Conservation (phyloP, 2,888 invertebrate species). For the Drosophila birchii region DNA sequence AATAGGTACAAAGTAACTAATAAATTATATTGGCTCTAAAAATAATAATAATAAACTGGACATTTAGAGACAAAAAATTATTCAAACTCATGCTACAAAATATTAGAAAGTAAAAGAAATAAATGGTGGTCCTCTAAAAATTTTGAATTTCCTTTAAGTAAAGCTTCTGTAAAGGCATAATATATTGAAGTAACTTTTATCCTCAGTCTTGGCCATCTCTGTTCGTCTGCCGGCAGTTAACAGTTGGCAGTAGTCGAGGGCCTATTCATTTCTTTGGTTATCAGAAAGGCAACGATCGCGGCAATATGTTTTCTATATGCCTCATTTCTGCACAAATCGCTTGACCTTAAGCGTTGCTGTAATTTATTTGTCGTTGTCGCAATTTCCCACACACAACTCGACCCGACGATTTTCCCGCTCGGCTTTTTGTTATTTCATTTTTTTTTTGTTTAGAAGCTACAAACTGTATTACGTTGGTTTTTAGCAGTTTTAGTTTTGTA, state of each 20-base stretch:
- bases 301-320: conserved; percentile 79
- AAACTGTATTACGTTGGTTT: conserved; percentile 73
- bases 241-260: conserved; percentile 27
- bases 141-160: no score
- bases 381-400: conserved; percentile 69
- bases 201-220: conserved; percentile 10
- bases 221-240: conserved; percentile 4
- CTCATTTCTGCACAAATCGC: conserved; percentile 78
- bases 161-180: not conserved
- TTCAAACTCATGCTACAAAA: no score
- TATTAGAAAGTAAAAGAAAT: not conserved
- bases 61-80: no score
- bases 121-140: no score
- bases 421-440: conserved; percentile 22
- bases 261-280: conserved; percentile 75
- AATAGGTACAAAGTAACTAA: not conserved
- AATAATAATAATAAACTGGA: not conserved
- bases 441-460: conserved; percentile 63
- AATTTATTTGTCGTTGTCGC: conserved; percentile 76
- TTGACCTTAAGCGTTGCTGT: conserved; percentile 80
- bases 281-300: conserved; percentile 60
- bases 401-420: conserved; percentile 45
- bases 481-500: conserved; percentile 44
- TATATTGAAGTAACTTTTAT: not conserved
- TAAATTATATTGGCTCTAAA: no score